A percentile compares a stretch with the other conserved stretches of the same genome.
Conservation (phyloP, 2,888 invertebrate genomes). For the Poecilus cupreus region DNA sequence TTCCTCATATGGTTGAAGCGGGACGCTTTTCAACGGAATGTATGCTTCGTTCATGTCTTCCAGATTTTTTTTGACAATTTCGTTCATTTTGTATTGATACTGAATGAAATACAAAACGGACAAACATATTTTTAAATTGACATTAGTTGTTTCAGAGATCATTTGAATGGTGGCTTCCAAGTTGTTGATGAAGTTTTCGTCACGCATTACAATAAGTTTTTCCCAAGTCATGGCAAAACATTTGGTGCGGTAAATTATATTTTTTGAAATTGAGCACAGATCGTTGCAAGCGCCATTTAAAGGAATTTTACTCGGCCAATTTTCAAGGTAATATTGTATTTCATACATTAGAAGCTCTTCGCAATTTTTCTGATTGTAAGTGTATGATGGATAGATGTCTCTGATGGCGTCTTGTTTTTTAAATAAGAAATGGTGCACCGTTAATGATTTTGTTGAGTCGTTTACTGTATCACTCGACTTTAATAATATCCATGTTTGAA, state of each 20-base stretch:
- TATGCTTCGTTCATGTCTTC: conserved; percentile 65
- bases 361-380: conserved; percentile 60
- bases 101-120: conserved; percentile 64
- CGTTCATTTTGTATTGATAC: conserved; percentile 63
- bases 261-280: conserved; percentile 63
- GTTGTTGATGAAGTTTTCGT: conserved; percentile 57
- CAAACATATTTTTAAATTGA: conserved; percentile 62
- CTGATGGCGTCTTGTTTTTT: conserved; percentile 60
- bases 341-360: conserved; percentile 64
- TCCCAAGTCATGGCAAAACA: conserved; percentile 64
- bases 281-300: conserved; percentile 64
- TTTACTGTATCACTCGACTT: conserved; percentile 63
- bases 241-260: conserved; percentile 61
- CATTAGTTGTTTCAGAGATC: conserved; percentile 60
- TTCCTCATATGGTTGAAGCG: conserved; percentile 53
- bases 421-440: conserved; percentile 63
- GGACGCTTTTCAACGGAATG: conserved; percentile 18
- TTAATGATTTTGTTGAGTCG: conserved; percentile 63
- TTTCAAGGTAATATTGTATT: conserved; percentile 64
- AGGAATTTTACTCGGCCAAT: conserved; percentile 67
- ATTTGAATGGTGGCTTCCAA: conserved; percentile 59
- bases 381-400: conserved; percentile 58
- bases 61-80: conserved; percentile 64
- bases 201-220: conserved; percentile 59
- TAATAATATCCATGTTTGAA: conserved; percentile 64